phyloP scores from a whole-genome alignment of 2,797 vertebrate species.

The Clarias laeviceps region DNA sequence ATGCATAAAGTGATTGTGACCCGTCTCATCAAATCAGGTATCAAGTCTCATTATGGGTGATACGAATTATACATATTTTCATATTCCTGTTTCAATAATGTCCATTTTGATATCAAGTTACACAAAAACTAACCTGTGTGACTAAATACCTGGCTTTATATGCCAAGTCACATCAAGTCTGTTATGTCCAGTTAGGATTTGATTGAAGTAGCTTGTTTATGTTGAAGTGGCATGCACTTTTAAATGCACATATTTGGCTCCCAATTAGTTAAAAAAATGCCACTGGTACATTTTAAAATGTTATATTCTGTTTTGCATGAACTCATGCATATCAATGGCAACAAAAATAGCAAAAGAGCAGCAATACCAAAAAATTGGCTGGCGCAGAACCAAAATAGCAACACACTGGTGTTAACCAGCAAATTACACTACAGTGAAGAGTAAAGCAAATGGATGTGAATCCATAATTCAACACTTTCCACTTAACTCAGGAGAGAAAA shows the following conservation, averaged over 20 bases:
- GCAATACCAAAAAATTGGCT: neutral
- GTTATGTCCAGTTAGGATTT: neutral
- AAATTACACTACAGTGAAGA: slow-evolving; percentile 23
- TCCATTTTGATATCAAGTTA: no score
- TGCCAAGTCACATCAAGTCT: no score
- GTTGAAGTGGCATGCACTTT: neutral
- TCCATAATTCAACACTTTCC: slow-evolving; percentile 42
- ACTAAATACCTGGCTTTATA: no score
- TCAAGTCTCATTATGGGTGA: no score
- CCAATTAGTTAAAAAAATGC: neutral
- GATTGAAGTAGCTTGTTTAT: neutral
- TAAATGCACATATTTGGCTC: neutral
- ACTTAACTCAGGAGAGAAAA: slow-evolving; percentile 44
- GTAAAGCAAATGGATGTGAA: slow-evolving; percentile 29
- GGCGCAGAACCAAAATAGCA: slow-evolving; percentile 21
- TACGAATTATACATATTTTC: no score
- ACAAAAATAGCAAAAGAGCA: neutral
- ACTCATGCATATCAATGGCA: neutral
- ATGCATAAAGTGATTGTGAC: neutral
- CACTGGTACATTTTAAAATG: neutral
- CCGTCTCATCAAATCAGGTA: no score
- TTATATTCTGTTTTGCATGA: neutral
- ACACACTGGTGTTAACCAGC: neutral
- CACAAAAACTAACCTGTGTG: no score
- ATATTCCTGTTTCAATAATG: no score